These are phyloP conservation scores for Brachionus asplanchnoidis DNA, from an alignment of 1,140 invertebrate genomes.

Conservation along the genomic window DNA sequence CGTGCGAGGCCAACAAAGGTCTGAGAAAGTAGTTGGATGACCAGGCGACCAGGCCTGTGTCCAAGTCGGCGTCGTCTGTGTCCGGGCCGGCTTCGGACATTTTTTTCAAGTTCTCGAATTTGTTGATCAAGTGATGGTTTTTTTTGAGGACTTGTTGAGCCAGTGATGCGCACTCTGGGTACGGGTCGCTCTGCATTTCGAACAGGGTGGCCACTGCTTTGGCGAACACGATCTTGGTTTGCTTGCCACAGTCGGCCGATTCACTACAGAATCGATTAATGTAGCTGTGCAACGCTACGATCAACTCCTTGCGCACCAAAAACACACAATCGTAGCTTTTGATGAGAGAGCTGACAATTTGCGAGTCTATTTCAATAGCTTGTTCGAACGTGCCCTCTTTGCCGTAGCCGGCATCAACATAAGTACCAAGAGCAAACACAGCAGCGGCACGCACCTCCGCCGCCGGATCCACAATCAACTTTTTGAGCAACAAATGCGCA, in stretches of 20 bases:
- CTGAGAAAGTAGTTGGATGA: not conserved
- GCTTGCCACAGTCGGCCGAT: not conserved
- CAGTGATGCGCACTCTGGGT: not conserved
- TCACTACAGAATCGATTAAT: not conserved
- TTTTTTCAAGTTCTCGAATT: constrained; percentile 2
- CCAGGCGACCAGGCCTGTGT: not conserved
- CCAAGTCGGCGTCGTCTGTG: not conserved
- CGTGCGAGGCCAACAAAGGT: not conserved
- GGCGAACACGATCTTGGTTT: not conserved
- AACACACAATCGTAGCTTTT: constrained; percentile 14
- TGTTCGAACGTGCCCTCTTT: constrained; percentile 13
- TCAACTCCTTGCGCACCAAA: not conserved
- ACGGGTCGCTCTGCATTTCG: constrained; percentile 18
- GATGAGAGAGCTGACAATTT: constrained; percentile 11
- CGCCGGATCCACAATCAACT: not conserved
- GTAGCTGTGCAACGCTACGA: constrained; percentile 7
- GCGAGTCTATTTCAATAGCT: not conserved
- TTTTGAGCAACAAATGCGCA: not conserved
- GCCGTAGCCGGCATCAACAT: not conserved
- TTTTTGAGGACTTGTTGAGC: not conserved
- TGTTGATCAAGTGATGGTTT: not conserved
- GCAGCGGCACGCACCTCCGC: constrained; percentile 13
- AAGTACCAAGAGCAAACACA: constrained; percentile 30
- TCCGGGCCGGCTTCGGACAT: not conserved
- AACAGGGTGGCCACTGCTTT: not conserved